phyloP scores from a whole-genome alignment of 1,140 invertebrate genomes.

The Grapholita molesta region DNA sequence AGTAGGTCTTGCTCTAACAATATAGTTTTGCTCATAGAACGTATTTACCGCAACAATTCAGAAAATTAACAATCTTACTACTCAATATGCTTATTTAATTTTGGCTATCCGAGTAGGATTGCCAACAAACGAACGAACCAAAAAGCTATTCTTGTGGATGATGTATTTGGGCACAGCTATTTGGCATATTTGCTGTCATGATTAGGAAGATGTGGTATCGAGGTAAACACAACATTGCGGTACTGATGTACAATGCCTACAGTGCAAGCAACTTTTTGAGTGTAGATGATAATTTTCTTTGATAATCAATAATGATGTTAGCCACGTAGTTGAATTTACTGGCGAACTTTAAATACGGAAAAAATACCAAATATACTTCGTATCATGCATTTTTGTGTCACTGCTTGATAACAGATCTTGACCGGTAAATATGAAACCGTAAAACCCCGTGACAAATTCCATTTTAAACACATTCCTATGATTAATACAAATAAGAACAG shows the following conservation, averaged over 20 bases:
- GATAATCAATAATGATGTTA: too few species aligned
- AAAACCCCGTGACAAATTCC: not conserved
- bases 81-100: too few species aligned
- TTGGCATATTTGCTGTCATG: constrained; percentile 3
- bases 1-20: too few species aligned
- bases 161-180: constrained; percentile 15
- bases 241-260: not conserved
- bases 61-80: too few species aligned
- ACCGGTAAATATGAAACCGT: constrained; percentile 20
- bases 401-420: not conserved
- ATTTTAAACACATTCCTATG: not conserved
- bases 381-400: too few species aligned
- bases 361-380: too few species aligned
- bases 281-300: not conserved
- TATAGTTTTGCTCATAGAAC: too few species aligned
- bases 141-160: not conserved
- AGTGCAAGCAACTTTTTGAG: not conserved
- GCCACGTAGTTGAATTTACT: too few species aligned
- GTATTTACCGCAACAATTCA: too few species aligned
- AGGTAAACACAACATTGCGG: constrained; percentile 14
- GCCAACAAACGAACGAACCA: not conserved
- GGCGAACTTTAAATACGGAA: too few species aligned
- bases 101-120: not conserved
- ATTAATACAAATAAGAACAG: not conserved
- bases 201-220: not conserved